These are phyloP conservation scores for Prochilodus magdalenae DNA, from an alignment of 2,113 vertebrate species.

Conservation along the genomic window DNA sequence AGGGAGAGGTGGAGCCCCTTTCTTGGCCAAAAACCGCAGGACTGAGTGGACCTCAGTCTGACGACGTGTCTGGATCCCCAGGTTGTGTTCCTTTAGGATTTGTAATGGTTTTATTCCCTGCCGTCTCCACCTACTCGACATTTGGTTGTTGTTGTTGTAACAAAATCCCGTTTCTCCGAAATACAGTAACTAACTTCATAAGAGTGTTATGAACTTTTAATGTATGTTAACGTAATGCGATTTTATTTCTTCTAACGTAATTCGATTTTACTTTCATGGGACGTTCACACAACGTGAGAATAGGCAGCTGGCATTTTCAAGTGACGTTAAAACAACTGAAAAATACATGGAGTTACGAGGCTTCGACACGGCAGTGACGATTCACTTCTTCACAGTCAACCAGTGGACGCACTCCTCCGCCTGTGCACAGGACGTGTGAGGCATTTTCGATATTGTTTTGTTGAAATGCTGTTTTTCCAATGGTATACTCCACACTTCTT, in stretches of 20 bases:
- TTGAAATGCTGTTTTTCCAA: conserved; percentile 35
- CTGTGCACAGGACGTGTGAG: not conserved
- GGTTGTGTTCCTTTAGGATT: conserved; percentile 14
- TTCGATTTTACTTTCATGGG: not conserved
- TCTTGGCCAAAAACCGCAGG: not conserved
- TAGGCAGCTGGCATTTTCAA: not conserved
- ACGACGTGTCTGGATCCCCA: not conserved
- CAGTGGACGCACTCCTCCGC: not conserved
- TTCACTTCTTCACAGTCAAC: not conserved
- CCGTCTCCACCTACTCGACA: conserved; percentile 7
- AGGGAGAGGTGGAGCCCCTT: conserved; percentile 10
- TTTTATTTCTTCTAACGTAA: not conserved
- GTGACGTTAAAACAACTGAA: too few relatives aligned
- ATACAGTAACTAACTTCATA: not conserved
- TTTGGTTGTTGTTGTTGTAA: not conserved
- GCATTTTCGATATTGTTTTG: conserved; percentile 6
- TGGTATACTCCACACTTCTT: conserved; percentile 8
- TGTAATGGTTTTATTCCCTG: conserved; percentile 27
- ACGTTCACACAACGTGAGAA: not conserved
- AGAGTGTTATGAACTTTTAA: not conserved
- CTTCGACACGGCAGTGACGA: not conserved
- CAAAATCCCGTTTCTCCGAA: not conserved
- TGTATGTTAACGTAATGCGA: not conserved
- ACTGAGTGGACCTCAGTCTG: conserved; percentile 1
- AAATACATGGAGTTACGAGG: not conserved